Base-by-base conservation (phyloP, 2,888 invertebrate species). In the Byasa hedistus region DNA sequence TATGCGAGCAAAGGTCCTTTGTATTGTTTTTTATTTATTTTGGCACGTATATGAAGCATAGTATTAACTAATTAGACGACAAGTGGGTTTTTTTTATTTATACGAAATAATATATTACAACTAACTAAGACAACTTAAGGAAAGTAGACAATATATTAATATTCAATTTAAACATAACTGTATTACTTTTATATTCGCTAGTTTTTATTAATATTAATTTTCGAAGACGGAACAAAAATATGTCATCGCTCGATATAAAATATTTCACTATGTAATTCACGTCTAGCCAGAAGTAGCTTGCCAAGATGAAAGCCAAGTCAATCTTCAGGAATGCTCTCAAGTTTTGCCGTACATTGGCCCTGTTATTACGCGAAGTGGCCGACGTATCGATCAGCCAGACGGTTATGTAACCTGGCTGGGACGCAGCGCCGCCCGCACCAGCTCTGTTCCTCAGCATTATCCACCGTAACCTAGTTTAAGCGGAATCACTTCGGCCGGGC, bases 321-420 rank as follows among this genome's bases (percentile, higher is more conserved):
- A 76, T 79, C 77, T 79, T 72, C 72, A 75, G 72, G 74, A 78
- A 75, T 76, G 78, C 76, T 73, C 76, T 75, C 74, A 79, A 75
- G 80, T 83, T 83, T 79, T 77, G 77, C 76, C 80, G 86, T 86
- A 84, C 88, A 80, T 86, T 86, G 84, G 84, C 85, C 79, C 82
- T 82, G 82, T 80, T 82, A 79, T 79, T 81, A 80, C 81, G 82
- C 79, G 81, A 82, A 85, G 84, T 84, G 83, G 67, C 78, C 81
- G 82, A 73, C 73, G 85, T 91, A 91, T 91, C 86, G 90, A 91
- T 91, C 87, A 85, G 82, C 80, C 83, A 83, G 85, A 85, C 85
- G 83, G 83, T 85, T 87, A 81, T 79, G 85, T 90, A 90, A 88
- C 77, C 80, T 88, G 87, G 89, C 79, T 74, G 74, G 71, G 77